Evolutionary conservation across 2,797 vertebrate genomes (phyloP).

Genomic region (Fratercula arctica): DNA sequence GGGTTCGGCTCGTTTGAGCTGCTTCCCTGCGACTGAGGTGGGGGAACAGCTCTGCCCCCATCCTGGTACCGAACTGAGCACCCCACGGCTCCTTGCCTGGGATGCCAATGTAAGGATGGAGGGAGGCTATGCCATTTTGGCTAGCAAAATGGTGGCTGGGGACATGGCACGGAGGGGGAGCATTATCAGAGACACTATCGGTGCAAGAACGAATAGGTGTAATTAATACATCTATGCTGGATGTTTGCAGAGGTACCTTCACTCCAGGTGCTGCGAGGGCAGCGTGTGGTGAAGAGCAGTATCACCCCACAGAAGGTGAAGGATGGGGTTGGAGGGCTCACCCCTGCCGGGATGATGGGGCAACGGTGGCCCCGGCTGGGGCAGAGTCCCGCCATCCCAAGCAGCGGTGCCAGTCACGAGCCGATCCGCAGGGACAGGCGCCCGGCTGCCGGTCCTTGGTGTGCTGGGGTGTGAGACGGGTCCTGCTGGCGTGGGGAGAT

Average conservation of each 20-base stretch:
- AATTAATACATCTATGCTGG: neutral
- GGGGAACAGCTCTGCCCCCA: neutral
- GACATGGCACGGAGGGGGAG: neutral
- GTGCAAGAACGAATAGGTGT: neutral
- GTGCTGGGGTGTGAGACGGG: neutral
- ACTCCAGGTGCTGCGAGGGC: neutral
- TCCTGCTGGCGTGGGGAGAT: fast-evolving
- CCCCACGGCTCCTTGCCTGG: neutral
- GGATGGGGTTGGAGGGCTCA: fast-evolving
- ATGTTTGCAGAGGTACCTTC: fast-evolving
- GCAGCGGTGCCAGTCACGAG: neutral
- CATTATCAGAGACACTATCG: neutral
- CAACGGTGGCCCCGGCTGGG: too few species aligned
- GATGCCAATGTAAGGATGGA: neutral
- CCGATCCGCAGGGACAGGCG: fast-evolving
- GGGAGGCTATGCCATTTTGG: fast-evolving
- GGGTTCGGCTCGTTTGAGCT: neutral
- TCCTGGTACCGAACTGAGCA: neutral
- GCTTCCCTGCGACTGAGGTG: neutral
- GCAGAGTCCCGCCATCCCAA: fast-evolving
- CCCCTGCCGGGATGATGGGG: neutral
- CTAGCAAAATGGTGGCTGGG: neutral
- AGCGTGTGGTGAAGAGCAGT: neutral
- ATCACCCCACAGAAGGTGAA: neutral
- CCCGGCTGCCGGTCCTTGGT: neutral